phyloP scores from a whole-genome alignment of 2,888 invertebrate genomes.

The Furcula furcula region DNA sequence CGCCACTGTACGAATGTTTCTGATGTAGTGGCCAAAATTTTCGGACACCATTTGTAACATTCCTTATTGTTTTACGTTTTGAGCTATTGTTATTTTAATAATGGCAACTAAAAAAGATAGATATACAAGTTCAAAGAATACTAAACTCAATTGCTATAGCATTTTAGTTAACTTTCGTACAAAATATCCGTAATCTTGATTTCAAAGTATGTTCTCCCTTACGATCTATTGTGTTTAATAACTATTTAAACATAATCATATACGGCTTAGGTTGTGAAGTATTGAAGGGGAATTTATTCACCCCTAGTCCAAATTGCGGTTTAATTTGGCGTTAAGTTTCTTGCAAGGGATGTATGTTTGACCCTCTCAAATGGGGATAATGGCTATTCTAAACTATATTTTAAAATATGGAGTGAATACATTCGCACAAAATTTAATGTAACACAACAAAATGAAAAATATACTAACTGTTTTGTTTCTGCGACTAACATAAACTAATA shows the following conservation, averaged over 20 bases:
- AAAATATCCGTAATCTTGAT: background rate
- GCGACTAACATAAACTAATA: no score
- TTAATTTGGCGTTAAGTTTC: constrained; percentile 69
- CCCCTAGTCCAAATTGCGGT: constrained; percentile 63
- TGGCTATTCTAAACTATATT: no score
- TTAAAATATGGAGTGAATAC: no score
- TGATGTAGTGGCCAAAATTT: constrained; percentile 51
- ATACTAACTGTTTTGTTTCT: no score
- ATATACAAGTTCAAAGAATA: no score
- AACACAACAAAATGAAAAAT: no score
- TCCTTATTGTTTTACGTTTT: no score
- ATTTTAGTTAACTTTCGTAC: background rate
- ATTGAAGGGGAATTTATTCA: constrained; percentile 66
- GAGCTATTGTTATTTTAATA: no score
- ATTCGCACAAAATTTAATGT: no score
- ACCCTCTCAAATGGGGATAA: constrained; percentile 24
- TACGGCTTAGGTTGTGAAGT: constrained; percentile 44
- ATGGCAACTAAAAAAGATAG: no score
- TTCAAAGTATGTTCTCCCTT: background rate
- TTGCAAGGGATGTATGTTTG: constrained; percentile 39
- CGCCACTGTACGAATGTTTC: constrained; percentile 47
- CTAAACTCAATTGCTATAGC: no score
- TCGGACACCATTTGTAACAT: constrained; percentile 21
- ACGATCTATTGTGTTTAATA: constrained; percentile 3
- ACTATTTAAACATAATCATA: constrained; percentile 41